phyloP scores from a whole-genome alignment of 2,113 vertebrate species.

The Pyrgilauda ruficollis region DNA sequence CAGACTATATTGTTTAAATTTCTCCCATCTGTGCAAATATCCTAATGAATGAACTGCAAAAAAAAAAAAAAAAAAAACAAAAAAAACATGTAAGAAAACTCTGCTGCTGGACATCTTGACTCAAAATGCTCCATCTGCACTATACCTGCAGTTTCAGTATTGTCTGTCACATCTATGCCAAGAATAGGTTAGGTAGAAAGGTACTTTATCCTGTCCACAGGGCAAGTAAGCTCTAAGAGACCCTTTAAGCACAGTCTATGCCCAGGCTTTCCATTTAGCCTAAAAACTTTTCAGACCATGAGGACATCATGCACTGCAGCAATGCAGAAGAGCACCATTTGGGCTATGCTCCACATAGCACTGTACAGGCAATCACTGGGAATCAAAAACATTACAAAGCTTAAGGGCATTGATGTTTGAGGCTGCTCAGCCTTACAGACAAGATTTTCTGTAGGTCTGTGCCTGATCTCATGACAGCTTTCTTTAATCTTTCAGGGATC shows the following conservation, averaged over 20 bases:
- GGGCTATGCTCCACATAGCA: neutral
- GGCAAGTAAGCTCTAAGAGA: neutral
- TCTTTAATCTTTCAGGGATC: neutral
- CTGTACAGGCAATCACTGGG: rapidly evolving
- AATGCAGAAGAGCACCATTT: neutral
- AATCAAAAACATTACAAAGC: neutral
- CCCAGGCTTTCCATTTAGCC: neutral
- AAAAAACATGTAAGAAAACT: neutral
- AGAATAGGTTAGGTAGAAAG: neutral
- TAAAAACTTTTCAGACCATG: neutral
- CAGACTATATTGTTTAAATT: conserved; percentile 12
- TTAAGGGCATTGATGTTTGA: neutral
- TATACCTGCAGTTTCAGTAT: neutral
- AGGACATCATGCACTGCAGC: neutral
- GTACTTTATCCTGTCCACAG: neutral
- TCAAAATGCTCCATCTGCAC: neutral
- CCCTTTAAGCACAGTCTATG: neutral
- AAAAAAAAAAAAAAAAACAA: neutral
- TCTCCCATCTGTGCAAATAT: conserved; percentile 21
- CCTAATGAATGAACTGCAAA: neutral
- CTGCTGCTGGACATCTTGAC: neutral
- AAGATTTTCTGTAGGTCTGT: neutral
- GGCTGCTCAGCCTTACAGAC: neutral
- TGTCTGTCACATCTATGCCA: rapidly evolving
- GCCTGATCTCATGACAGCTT: neutral